A percentile compares a stretch with the other conserved stretches of the same genome.
Conservation (phyloP, 2,797 vertebrate genomes). For the Pangasius larnaudii region DNA sequence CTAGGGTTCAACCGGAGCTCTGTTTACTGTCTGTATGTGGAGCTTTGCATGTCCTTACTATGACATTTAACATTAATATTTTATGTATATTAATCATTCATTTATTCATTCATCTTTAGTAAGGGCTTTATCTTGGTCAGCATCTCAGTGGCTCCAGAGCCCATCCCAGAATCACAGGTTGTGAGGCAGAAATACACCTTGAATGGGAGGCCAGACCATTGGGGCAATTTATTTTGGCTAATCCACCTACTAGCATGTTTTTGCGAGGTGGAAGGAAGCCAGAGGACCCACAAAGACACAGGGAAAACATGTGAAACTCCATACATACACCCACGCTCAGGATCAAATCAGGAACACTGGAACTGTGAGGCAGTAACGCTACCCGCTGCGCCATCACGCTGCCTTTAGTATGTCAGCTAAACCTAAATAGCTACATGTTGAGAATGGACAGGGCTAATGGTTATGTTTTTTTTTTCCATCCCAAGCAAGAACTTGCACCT, state of each 20-base stretch:
- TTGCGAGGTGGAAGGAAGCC: no score
- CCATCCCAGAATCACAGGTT: not conserved
- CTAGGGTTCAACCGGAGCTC: not conserved
- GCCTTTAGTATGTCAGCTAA: not conserved
- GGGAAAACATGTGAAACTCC: not conserved
- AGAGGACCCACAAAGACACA: not conserved
- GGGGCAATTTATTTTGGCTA: not conserved
- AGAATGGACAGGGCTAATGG: not conserved
- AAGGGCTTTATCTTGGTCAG: not conserved
- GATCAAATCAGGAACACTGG: not conserved
- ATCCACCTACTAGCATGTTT: not conserved
- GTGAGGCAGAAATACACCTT: not conserved
- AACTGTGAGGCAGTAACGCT: not conserved
- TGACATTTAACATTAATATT: not conserved
- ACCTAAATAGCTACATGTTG: not conserved
- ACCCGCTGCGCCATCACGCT: not conserved
- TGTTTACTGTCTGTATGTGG: not conserved
- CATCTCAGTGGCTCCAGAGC: not conserved
- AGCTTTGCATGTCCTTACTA: not conserved
- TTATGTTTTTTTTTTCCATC: not conserved
- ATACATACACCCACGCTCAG: not conserved
- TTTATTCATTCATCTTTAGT: not conserved
- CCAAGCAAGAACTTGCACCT: not conserved
- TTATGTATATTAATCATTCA: not conserved
- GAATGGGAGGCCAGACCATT: not conserved